A percentile compares a stretch with the other conserved stretches of the same genome.
Evolutionary conservation across 2,113 vertebrate species (phyloP).

Genomic region (Percopsis transmontana): DNA sequence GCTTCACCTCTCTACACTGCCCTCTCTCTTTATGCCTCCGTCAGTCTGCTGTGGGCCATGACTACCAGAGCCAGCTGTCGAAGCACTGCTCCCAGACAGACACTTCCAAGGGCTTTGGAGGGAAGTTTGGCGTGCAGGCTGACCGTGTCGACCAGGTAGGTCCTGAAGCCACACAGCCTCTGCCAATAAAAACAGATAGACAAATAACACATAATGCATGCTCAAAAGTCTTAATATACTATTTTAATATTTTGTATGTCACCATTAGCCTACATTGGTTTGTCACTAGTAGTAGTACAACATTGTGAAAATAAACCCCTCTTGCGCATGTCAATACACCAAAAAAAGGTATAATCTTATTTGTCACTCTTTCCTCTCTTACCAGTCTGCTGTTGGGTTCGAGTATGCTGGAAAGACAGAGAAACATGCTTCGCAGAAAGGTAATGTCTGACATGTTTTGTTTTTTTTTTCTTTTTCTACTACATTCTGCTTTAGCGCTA

Average conservation of each 20-base stretch:
- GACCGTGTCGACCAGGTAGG: conserved; percentile 94
- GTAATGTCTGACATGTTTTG: conserved; percentile 65
- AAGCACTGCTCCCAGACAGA: conserved; percentile 96
- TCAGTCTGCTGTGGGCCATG: conserved; percentile 94
- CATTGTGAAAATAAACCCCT: too few species aligned
- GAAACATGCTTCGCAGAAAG: conserved; percentile 97
- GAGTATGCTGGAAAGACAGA: conserved; percentile 95
- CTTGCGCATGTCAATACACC: neutral
- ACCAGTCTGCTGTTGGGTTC: conserved; percentile 95
- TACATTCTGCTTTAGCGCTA: neutral
- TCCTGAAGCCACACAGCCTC: too few species aligned
- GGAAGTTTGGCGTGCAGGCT: conserved; percentile 91
- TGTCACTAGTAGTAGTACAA: too few species aligned
- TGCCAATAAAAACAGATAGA: too few species aligned
- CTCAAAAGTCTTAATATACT: too few species aligned
- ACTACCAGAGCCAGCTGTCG: conserved; percentile 90
- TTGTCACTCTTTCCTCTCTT: conserved; percentile 43
- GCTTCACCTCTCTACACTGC: neutral
- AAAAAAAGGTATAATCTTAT: neutral
- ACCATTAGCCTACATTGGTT: too few species aligned
- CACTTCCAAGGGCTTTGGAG: conserved; percentile 91
- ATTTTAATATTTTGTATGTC: too few species aligned
- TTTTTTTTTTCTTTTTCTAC: neutral
- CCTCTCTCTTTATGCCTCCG: neutral
- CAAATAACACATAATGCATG: too few species aligned